Conservation (phyloP, 2,113 vertebrate genomes). For the Mormyrus iriodes region DNA sequence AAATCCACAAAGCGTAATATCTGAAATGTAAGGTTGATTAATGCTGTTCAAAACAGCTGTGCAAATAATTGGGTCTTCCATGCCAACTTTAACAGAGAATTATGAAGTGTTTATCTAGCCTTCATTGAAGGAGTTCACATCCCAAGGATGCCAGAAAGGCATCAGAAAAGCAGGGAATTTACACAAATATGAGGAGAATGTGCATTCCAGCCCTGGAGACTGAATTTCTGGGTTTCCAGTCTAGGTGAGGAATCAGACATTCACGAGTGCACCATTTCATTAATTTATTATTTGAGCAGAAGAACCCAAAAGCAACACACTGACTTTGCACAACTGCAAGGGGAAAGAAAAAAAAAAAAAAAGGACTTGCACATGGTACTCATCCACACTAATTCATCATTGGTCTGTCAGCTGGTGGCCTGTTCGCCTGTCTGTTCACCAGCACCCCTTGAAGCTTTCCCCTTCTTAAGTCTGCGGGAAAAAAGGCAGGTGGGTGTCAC, state of each 20-base stretch:
- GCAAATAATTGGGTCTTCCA: background rate
- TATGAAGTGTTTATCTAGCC: background rate
- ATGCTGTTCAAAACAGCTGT: background rate
- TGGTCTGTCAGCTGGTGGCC: background rate
- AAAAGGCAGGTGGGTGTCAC: background rate
- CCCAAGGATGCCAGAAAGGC: background rate
- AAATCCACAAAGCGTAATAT: background rate
- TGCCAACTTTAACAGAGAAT: background rate
- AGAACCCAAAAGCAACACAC: background rate
- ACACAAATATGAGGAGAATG: background rate
- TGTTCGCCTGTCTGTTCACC: background rate
- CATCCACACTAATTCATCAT: background rate
- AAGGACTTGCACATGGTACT: background rate
- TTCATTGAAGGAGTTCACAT: background rate
- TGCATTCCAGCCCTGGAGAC: background rate
- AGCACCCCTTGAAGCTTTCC: background rate
- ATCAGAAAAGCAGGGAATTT: background rate
- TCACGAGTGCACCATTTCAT: background rate
- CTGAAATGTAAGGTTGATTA: background rate
- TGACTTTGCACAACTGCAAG: background rate
- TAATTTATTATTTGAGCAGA: background rate
- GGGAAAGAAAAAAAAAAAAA: background rate
- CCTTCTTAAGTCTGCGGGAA: background rate
- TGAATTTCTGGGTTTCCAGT: background rate
- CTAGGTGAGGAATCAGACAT: background rate